These are phyloP conservation scores for Phrynocephalus guinanensis DNA, from an alignment of 2,797 vertebrate genomes.

Conservation along the genomic window DNA sequence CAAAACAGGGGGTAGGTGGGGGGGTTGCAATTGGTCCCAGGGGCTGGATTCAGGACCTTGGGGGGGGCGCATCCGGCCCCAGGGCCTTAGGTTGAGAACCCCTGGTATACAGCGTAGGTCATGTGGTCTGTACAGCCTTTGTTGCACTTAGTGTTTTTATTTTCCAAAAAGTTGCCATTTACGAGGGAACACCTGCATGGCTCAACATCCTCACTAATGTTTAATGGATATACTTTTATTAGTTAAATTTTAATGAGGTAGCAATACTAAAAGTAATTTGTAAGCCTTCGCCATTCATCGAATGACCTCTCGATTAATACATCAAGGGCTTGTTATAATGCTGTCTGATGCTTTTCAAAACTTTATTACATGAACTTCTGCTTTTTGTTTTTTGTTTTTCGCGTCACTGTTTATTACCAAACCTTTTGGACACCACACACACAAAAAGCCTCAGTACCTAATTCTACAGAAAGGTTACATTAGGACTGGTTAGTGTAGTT, in stretches of 20 bases:
- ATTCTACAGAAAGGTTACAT: not conserved
- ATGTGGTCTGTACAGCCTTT: not conserved
- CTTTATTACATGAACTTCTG: not conserved
- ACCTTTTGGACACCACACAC: not conserved
- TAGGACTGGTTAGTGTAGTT: not conserved
- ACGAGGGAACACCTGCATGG: slow-evolving; percentile 12
- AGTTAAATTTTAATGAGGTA: slow-evolving; percentile 31
- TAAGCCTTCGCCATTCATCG: slow-evolving; percentile 22
- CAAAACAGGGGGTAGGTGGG: no score
- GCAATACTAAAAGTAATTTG: slow-evolving; percentile 3
- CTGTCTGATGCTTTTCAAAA: slow-evolving; percentile 21
- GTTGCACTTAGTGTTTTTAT: slow-evolving; percentile 16
- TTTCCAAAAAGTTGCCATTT: slow-evolving; percentile 13
- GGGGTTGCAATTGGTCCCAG: no score
- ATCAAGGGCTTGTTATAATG: not conserved
- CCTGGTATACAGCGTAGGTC: not conserved
- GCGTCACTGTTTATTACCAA: not conserved
- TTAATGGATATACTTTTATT: slow-evolving; percentile 29
- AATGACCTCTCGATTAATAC: slow-evolving; percentile 2
- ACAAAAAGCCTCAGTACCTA: not conserved
- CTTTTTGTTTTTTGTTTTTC: not conserved
- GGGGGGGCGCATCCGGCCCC: no score
- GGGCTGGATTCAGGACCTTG: no score
- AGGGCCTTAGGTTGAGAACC: no score
- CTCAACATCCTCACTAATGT: not conserved